Evolutionary conservation across 2,797 vertebrate species (phyloP), one percentile per base, ranked within the genome.

Genomic region (Lutjanus argentimaculatus): DNA sequence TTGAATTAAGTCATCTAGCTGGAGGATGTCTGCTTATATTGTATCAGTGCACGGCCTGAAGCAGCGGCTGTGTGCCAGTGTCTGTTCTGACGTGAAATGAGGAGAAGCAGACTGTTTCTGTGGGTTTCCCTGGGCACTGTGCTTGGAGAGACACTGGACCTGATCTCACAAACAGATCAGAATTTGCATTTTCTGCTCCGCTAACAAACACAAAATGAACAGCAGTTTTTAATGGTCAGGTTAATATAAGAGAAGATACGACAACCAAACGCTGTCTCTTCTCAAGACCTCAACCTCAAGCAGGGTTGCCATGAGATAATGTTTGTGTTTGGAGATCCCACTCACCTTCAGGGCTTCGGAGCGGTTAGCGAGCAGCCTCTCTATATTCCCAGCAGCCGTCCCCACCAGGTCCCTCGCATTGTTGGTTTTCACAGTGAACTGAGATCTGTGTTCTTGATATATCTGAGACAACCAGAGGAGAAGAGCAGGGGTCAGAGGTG

Each of bases 271-370:
- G 13, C 2, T 5, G 8, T 10, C 11, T 5, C 2, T n/a, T 7
- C 16, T 2, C 1, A n/a, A 43, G 36, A 56, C 30, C 30, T 36
- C 30, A 36, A 36, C 30, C 30, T 36, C 30, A 36, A 67, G 22
- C 42, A 48, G 40, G 9, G 7, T 67, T 59, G 0, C 1, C 12
- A 46, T 2, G 10, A 11, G 8, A 49, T 21, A 0, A 19, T 40
- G 15, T 8, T 8, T 5, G 36, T 63, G n/a, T 51, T 17, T 6
- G 22, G 12, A 63, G 40, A 36, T 73, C 30, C 25, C 10, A 95
- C 97, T 97, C 83, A 99, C 98, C 96, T 95, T 96, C 12, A 99
- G 91, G 49, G 98, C 98, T 87, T 92, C 92, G 5, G 98, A 98
- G 74, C 98, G 96, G 61, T 97, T 98, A 64, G 91, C 95, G 40